Evolutionary conservation across 1,140 invertebrate species (phyloP).

Genomic region (Brachionus plicatilis): DNA sequence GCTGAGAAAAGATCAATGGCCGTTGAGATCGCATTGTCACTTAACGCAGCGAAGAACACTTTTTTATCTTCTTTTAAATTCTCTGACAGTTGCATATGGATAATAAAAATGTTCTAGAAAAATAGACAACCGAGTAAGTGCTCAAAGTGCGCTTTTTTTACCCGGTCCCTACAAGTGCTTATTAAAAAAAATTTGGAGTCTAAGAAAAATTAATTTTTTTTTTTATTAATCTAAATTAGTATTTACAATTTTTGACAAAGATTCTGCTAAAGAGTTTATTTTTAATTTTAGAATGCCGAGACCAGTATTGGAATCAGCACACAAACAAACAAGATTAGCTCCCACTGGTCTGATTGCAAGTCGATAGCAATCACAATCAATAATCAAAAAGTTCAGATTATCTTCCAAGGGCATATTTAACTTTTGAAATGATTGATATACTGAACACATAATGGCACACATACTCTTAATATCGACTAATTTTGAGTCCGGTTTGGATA

Average conservation of each 20-base stretch:
- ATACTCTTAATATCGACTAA: not conserved
- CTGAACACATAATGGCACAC: slow-evolving; percentile 9
- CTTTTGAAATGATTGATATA: slow-evolving; percentile 30
- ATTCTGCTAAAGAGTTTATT: slow-evolving; percentile 3
- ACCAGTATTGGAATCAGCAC: slow-evolving; percentile 36
- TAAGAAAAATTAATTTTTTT: not conserved
- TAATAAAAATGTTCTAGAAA: too few species aligned
- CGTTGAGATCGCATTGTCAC: too few species aligned
- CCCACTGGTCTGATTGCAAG: slow-evolving; percentile 24
- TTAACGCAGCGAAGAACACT: too few species aligned
- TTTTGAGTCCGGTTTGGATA: not conserved
- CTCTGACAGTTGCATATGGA: too few species aligned
- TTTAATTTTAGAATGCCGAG: slow-evolving; percentile 27
- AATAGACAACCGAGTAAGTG: too few species aligned
- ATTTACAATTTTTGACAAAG: slow-evolving; percentile 10
- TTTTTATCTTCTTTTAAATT: too few species aligned
- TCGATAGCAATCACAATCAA: slow-evolving; percentile 26
- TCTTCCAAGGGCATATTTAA: slow-evolving; percentile 17
- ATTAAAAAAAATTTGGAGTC: too few species aligned
- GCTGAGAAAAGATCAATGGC: too few species aligned
- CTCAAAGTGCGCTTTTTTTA: too few species aligned
- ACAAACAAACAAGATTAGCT: not conserved
- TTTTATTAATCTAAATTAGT: not conserved
- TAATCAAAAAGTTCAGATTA: slow-evolving; percentile 19
- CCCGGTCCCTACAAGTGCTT: too few species aligned